Conservation (phyloP, 2,797 vertebrate species). For the Acrocephalus scirpaceus region DNA sequence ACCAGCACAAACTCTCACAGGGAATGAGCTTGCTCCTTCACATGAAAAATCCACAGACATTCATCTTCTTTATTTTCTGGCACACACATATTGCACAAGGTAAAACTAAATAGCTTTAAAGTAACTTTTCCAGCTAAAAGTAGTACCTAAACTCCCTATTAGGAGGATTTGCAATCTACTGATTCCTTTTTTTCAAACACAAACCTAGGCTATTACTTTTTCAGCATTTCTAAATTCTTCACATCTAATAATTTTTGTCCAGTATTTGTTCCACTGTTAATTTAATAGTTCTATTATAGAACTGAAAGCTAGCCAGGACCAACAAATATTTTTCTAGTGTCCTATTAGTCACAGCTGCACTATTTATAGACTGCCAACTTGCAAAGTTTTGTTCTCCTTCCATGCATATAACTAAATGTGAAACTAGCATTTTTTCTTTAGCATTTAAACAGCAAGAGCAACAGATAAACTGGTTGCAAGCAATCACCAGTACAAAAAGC, state of each 20-base stretch:
- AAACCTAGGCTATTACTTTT: background rate
- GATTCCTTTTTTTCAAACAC: background rate
- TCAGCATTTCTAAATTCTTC: background rate
- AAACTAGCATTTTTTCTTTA: background rate
- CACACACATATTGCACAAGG: accelerated
- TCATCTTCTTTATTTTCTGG: background rate
- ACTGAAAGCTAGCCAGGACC: background rate
- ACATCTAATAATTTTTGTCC: background rate
- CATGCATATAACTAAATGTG: background rate
- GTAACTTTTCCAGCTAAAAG: background rate
- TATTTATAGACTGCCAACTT: background rate
- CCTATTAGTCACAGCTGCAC: background rate
- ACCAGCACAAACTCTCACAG: background rate
- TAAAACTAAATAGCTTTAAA: background rate
- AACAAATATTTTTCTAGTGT: background rate
- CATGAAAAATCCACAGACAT: background rate
- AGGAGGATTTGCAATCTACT: background rate
- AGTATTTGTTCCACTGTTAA: background rate
- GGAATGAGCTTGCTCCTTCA: background rate
- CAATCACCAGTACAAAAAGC: background rate
- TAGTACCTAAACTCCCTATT: background rate
- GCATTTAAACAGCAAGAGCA: background rate
- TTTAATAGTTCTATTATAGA: background rate
- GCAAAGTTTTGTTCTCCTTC: background rate
- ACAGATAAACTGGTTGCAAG: background rate